phyloP scores from a whole-genome alignment of 2,797 vertebrate genomes.

The Lerista edwardsae region DNA sequence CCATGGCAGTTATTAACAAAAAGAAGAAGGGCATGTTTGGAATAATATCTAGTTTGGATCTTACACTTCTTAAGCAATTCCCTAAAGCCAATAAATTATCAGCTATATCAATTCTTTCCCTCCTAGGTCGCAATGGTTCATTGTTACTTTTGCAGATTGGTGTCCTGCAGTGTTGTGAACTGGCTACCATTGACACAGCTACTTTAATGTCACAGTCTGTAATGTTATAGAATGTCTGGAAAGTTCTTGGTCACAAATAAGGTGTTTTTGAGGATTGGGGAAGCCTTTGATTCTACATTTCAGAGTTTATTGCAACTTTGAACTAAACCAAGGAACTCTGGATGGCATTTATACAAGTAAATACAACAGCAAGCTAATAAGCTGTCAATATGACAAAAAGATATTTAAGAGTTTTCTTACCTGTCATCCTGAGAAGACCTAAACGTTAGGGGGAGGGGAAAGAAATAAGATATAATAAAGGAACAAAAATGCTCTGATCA shows the following conservation, averaged over 20 bases:
- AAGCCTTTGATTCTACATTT: neutral
- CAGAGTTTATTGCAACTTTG: neutral
- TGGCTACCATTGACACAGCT: neutral
- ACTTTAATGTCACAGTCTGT: neutral
- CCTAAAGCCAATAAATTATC: neutral
- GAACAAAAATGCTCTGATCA: neutral
- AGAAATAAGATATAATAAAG: constrained; percentile 30
- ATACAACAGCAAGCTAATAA: neutral
- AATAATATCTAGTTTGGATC: neutral
- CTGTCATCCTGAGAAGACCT: constrained; percentile 84
- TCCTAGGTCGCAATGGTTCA: neutral
- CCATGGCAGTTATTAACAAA: too few species aligned
- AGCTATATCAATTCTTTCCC: neutral
- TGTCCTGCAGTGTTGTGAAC: neutral
- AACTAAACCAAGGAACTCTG: neutral
- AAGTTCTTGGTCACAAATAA: neutral
- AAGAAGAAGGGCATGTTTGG: too few species aligned
- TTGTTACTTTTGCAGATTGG: neutral
- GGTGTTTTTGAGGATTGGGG: neutral
- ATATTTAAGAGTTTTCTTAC: constrained; percentile 72
- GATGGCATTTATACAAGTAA: neutral
- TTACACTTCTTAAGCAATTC: neutral
- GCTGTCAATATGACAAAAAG: neutral
- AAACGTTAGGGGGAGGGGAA: constrained; percentile 54
- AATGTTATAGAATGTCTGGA: neutral